These are phyloP conservation scores for Syngnathus rostellatus DNA, from an alignment of 2,797 vertebrate species.

Conservation along the genomic window DNA sequence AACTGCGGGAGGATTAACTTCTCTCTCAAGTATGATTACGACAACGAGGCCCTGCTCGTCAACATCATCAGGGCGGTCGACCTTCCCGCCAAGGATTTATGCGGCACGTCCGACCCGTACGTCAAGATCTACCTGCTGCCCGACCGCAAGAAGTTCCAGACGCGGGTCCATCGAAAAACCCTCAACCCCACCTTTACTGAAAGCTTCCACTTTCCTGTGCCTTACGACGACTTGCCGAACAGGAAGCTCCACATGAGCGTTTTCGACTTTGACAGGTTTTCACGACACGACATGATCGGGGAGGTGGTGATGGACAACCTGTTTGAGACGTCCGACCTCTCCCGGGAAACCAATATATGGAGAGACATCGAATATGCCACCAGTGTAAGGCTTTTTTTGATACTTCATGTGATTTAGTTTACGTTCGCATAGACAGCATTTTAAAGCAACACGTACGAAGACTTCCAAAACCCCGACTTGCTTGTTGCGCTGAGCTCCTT, in stretches of 20 bases:
- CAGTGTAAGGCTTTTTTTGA: constrained; percentile 71
- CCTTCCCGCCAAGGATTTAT: constrained; percentile 94
- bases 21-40: constrained; percentile 92
- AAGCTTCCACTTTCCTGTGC: constrained; percentile 91
- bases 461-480: no score
- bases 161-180: constrained; percentile 93
- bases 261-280: constrained; percentile 97
- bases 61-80: constrained; percentile 88
- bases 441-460: no score
- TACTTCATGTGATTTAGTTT: neutral
- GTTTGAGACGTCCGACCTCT: constrained; percentile 88
- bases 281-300: constrained; percentile 95
- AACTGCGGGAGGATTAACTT: constrained; percentile 94
- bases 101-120: constrained; percentile 94
- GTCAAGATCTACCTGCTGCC: constrained; percentile 98
- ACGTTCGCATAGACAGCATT: no score
- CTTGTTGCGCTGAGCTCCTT: no score
- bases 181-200: constrained; percentile 93
- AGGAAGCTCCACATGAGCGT: constrained; percentile 95
- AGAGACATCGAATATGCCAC: constrained; percentile 94
- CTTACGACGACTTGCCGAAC: constrained; percentile 82
- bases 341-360: constrained; percentile 91
- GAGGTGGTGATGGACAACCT: constrained; percentile 95
- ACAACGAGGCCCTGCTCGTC: constrained; percentile 85
- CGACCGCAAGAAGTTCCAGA: constrained; percentile 97